Evolutionary conservation across 1,140 invertebrate genomes (phyloP).

Genomic region (Drosophila oshimai): DNA sequence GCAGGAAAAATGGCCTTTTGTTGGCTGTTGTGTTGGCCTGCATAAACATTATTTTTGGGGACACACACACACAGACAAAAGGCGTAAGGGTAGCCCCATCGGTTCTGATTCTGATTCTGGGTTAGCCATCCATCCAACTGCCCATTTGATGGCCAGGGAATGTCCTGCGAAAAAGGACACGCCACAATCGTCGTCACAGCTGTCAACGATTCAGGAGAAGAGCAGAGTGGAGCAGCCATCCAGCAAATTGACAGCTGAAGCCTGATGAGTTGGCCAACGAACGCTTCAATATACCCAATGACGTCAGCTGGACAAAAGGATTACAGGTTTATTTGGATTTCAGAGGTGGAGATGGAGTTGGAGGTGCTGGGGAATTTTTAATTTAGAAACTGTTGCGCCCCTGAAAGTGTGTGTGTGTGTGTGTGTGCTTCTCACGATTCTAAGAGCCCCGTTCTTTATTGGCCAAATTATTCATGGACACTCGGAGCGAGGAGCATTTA

Average conservation of each 20-base stretch:
- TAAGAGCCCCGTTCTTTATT: constrained; percentile 23
- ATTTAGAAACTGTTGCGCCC: constrained; percentile 58
- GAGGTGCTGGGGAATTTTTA: constrained; percentile 10
- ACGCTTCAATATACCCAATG: constrained; percentile 15
- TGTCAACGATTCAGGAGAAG: constrained; percentile 36
- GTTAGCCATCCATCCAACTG: constrained; percentile 16
- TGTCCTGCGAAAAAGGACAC: constrained; percentile 42
- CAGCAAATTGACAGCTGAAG: constrained; percentile 40
- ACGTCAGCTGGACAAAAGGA: constrained; percentile 40
- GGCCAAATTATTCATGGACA: constrained; percentile 69
- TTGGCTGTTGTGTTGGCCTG: constrained; percentile 29
- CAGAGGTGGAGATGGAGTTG: not conserved
- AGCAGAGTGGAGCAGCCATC: constrained; percentile 10
- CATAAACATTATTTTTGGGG: constrained; percentile 56
- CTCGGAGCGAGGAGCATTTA: constrained; percentile 29
- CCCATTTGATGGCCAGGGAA: constrained; percentile 21
- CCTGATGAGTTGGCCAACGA: constrained; percentile 1
- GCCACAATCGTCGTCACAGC: constrained; percentile 45
- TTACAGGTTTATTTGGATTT: not conserved
- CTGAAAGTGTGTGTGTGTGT: constrained; percentile 21
- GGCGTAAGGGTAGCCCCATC: constrained; percentile 13
- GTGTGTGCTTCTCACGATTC: not conserved
- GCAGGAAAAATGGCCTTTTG: constrained; percentile 8
- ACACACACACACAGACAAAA: constrained; percentile 50
- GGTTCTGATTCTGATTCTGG: constrained; percentile 18